These are phyloP conservation scores for Lasiurus borealis DNA, from an alignment of 2,113 vertebrate genomes.

Conservation along the genomic window DNA sequence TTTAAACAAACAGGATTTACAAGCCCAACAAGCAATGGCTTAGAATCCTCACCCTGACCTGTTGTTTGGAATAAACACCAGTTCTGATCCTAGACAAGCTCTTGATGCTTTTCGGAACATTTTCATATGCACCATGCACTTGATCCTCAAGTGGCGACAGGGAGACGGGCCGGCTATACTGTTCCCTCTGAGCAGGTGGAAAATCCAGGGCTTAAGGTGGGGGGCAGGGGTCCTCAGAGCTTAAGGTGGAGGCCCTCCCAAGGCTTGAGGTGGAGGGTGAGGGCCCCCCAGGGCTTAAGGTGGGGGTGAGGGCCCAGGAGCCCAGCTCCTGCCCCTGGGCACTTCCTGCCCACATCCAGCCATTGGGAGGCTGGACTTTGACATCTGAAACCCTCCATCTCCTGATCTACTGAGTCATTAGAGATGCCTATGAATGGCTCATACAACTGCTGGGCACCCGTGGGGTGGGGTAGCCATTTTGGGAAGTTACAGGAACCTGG, in stretches of 20 bases:
- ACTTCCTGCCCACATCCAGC: no score
- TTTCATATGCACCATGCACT: constrained; percentile 70
- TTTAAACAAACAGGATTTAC: constrained; percentile 2
- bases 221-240: no score
- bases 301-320: no score
- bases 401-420: not conserved
- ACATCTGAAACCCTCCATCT: not conserved
- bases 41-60: constrained; percentile 6
- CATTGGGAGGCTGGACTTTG: not conserved
- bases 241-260: no score
- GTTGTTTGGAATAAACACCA: constrained; percentile 36
- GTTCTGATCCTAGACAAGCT: not conserved
- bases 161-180: constrained; percentile 58
- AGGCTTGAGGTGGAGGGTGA: no score
- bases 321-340: no score
- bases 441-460: rapidly evolving
- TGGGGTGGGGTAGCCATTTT: not conserved
- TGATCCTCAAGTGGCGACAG: not conserved
- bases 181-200: not conserved
- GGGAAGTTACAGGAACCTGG: not conserved
- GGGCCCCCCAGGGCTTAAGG: no score
- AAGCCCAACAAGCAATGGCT: not conserved
- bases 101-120: constrained; percentile 28
- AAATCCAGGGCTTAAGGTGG: not conserved
- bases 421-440: rapidly evolving